These are phyloP conservation scores for Aulostomus chinensis DNA, from an alignment of 2,797 vertebrate species.

Conservation along the genomic window DNA sequence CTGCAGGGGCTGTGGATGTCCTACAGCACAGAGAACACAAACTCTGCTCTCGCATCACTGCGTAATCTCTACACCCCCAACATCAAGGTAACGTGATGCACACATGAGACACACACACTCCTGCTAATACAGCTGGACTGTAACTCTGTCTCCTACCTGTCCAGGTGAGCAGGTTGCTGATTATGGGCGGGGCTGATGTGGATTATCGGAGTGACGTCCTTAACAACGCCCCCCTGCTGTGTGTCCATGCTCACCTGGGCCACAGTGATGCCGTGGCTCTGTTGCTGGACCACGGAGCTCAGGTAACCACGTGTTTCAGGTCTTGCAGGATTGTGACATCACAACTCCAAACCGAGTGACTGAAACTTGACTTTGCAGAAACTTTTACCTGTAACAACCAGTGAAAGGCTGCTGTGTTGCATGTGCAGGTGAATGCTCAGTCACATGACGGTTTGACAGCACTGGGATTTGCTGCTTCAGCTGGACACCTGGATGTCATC, in stretches of 20 bases:
- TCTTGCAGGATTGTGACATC: too few relatives aligned
- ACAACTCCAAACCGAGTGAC: too few relatives aligned
- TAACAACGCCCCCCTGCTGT: conserved; percentile 91
- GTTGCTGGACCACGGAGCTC: conserved; percentile 92
- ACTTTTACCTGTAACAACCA: too few relatives aligned
- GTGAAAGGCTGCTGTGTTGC: background rate
- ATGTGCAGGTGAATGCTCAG: conserved; percentile 81
- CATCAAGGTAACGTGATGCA: conserved; percentile 87
- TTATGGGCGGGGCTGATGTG: conserved; percentile 91
- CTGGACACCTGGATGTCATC: conserved; percentile 89
- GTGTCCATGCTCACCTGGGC: conserved; percentile 94
- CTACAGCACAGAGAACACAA: conserved; percentile 93
- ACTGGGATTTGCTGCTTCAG: conserved; percentile 90
- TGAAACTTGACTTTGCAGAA: too few relatives aligned
- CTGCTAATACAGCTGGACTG: background rate
- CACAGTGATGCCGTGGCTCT: conserved; percentile 90
- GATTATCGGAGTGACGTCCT: conserved; percentile 91
- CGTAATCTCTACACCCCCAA: conserved; percentile 97
- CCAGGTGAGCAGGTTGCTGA: conserved; percentile 93
- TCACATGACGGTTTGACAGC: conserved; percentile 92
- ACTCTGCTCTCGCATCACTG: conserved; percentile 90
- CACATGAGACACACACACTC: background rate
- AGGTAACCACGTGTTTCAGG: too few relatives aligned
- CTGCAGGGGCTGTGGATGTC: conserved; percentile 97
- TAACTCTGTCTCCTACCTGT: conserved; percentile 2